Evolutionary conservation across 2,797 vertebrate species (phyloP).

Genomic region (Artibeus jamaicensis): DNA sequence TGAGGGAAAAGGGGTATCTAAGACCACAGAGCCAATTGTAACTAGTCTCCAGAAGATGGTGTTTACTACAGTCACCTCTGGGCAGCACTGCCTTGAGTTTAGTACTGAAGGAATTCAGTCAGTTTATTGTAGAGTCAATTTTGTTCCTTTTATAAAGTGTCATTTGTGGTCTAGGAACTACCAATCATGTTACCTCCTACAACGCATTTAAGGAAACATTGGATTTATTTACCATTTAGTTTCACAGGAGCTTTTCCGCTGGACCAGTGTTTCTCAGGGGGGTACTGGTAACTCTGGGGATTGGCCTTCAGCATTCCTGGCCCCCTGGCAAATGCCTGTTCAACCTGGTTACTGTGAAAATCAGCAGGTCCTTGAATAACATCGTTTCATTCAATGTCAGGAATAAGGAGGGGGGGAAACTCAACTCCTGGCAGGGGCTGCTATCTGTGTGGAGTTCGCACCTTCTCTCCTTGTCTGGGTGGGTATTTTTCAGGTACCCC

Average conservation of each 20-base stretch:
- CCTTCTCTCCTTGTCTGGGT: background rate
- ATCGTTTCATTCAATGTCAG: background rate
- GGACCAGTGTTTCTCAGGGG: background rate
- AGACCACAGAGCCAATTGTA: background rate
- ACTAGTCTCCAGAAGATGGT: background rate
- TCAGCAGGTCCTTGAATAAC: background rate
- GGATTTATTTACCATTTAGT: background rate
- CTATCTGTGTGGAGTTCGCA: background rate
- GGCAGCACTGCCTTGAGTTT: background rate
- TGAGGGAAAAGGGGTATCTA: background rate
- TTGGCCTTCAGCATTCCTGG: background rate
- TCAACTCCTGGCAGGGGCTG: background rate
- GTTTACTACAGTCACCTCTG: background rate
- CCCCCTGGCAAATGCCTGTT: background rate
- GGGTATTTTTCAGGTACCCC: background rate
- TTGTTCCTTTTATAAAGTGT: conserved; percentile 16
- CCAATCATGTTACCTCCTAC: background rate
- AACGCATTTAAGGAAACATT: background rate
- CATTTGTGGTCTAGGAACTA: background rate
- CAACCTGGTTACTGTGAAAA: background rate
- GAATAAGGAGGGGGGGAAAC: background rate
- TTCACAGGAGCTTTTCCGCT: background rate
- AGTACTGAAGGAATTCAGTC: background rate
- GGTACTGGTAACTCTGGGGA: background rate
- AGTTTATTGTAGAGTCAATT: background rate